Conservation (phyloP, 2,888 invertebrate genomes). For the Agrilus cyanescens region DNA sequence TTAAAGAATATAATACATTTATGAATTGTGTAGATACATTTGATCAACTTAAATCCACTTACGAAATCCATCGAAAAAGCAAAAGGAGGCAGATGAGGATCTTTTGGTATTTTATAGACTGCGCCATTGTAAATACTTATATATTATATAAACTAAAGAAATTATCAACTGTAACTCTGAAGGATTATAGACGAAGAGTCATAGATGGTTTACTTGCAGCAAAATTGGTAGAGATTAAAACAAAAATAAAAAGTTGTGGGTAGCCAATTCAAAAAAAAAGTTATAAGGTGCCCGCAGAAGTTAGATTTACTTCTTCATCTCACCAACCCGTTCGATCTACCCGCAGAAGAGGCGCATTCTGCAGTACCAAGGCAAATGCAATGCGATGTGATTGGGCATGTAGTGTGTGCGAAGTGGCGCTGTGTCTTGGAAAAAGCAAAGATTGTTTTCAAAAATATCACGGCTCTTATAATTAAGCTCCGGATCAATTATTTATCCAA, state of each 20-base stretch:
- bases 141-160: conserved; percentile 3
- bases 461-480: background rate
- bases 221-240: background rate
- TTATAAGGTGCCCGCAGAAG: conserved; percentile 2
- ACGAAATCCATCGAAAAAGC: conserved; percentile 1
- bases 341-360: conserved; percentile 1
- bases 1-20: too few relatives aligned
- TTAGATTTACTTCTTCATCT: conserved; percentile 2
- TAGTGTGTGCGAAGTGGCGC: conserved; percentile 1
- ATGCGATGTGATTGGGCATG: conserved; percentile 3
- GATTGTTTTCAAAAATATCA: conserved; percentile 2
- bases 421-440: conserved; percentile 3
- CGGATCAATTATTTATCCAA: background rate
- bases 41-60: conserved; percentile 2
- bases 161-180: background rate
- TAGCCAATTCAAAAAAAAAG: background rate
- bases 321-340: conserved; percentile 1
- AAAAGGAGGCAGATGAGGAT: conserved; percentile 1
- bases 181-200: conserved; percentile 2
- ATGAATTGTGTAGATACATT: too few relatives aligned
- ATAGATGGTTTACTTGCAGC: conserved; percentile 3
- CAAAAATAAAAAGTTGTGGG: background rate
- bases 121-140: background rate
- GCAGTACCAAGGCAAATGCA: too few relatives aligned
- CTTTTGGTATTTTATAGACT: background rate